Conservation (phyloP, 2,113 vertebrate species). For the Nycticryphes semicollaris region DNA sequence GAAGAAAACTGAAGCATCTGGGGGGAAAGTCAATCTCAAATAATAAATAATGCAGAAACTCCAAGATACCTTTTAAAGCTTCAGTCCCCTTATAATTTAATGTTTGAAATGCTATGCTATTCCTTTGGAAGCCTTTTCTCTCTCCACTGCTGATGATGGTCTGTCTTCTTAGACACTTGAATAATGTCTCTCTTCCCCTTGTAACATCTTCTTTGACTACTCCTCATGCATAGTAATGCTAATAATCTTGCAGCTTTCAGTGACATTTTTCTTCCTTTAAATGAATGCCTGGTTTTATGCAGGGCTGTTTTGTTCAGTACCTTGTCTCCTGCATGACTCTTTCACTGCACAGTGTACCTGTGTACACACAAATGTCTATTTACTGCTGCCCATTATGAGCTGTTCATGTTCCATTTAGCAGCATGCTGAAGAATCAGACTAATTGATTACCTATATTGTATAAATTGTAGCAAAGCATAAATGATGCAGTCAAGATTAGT, state of each 20-base stretch:
- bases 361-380: slow-evolving; percentile 9
- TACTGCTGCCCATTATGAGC: slow-evolving; percentile 31
- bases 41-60: slow-evolving; percentile 65
- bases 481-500: not conserved
- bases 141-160: slow-evolving; percentile 13
- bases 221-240: slow-evolving; percentile 63
- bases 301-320: not conserved
- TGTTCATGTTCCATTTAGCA: slow-evolving; percentile 40
- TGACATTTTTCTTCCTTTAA: slow-evolving; percentile 51
- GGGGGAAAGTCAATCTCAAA: slow-evolving; percentile 48
- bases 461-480: slow-evolving; percentile 11
- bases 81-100: slow-evolving; percentile 40
- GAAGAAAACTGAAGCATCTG: not conserved
- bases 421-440: not conserved
- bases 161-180: slow-evolving; percentile 57
- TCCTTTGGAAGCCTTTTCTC: slow-evolving; percentile 41
- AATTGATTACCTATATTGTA: slow-evolving; percentile 45
- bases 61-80: slow-evolving; percentile 30
- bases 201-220: slow-evolving; percentile 46
- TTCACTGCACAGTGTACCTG: not conserved
- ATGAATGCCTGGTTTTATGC: slow-evolving; percentile 16
- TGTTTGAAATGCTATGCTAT: slow-evolving; percentile 38
- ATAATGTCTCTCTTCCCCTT: slow-evolving; percentile 53
- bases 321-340: slow-evolving; percentile 1
- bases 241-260: slow-evolving; percentile 48